Evolutionary conservation across 1,140 invertebrate species (phyloP), one percentile per base, ranked within the genome.

Genomic region (Vanessa atalanta): DNA sequence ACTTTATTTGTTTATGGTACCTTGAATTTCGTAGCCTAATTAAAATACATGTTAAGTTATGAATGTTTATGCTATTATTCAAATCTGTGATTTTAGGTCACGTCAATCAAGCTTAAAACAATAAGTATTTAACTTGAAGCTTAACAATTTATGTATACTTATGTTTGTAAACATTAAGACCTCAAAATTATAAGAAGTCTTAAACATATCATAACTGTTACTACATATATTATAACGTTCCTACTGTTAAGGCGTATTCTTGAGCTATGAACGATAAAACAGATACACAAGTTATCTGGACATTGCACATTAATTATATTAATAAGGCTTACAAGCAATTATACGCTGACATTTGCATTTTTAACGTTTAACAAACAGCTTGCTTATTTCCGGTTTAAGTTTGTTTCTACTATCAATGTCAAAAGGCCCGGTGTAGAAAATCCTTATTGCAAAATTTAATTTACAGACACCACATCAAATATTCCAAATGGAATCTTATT

Each of bases 361-460:
- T 67, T 55, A 67, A 67, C 65, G 26, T 61, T 67, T 53, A 67
- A 76, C 71, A 79, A 71, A 70, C 63, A 70, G 65, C 65, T 47
- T 66, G 70, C 69, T 65, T 57, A 70, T 77, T 80, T 83, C 82
- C 80, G 78, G 75, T 80, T 74, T 8, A 15, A 76, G 66, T 73
- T 74, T 67, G 78, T 83, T 80, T 37, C 37, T 47, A 68, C 65
- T 67, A 81, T 78, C 75, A 83, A 78, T 78, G 75, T 73, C 70
- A 55, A 75, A 70, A 75, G 66, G 77, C 71, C 77, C 67, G 75
- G 75, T 79, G 76, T 55, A 63, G 60, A 47, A 83, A 82, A 86
- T 82, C 81, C 81, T 81, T 77, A 83, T 80, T 79, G 76, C 76
- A 74, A 82, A 83, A 81, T 81, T 81, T 79, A 72, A 80, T 73